Percentiles rank a stretch among this genome's conserved stretches.
Conservation (phyloP, 35 echinoderm and acorn worm species). For the Chiridota heheva region DNA sequence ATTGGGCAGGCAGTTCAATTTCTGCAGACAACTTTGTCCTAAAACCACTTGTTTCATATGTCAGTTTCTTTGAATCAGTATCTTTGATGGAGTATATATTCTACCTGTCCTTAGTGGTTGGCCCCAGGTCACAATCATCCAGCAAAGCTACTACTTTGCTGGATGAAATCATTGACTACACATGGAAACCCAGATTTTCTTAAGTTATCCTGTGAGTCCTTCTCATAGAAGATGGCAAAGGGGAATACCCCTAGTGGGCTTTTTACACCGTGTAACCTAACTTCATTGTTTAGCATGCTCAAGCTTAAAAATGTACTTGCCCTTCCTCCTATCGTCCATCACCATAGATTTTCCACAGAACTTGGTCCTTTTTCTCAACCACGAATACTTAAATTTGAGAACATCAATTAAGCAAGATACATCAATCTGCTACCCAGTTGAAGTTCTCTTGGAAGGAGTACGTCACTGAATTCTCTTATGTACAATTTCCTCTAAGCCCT, state of each 20-base stretch:
- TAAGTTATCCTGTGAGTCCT: neutral
- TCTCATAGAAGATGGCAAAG: slow-evolving; percentile 9
- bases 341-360: slow-evolving; percentile 21
- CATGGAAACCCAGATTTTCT: no score
- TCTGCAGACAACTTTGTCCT: neutral
- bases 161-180: neutral
- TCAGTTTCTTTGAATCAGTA: neutral
- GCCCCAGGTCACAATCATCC: slow-evolving; percentile 9
- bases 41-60: neutral
- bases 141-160: neutral
- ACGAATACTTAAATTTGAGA: neutral
- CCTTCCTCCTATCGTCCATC: slow-evolving; percentile 22
- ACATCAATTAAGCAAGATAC: neutral
- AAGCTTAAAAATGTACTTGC: slow-evolving; percentile 2
- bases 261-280: neutral
- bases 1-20: neutral
- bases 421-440: slow-evolving; percentile 28
- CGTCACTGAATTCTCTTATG: slow-evolving; percentile 9
- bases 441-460: slow-evolving; percentile 22
- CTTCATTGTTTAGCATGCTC: slow-evolving; percentile 3
- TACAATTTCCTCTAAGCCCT: no score
- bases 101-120: neutral
- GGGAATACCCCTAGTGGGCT: slow-evolving; percentile 8
- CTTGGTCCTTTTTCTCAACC: neutral
- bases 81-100: neutral